These are phyloP conservation scores for Hemicordylus capensis DNA, from an alignment of 2,113 vertebrate genomes.

Conservation along the genomic window DNA sequence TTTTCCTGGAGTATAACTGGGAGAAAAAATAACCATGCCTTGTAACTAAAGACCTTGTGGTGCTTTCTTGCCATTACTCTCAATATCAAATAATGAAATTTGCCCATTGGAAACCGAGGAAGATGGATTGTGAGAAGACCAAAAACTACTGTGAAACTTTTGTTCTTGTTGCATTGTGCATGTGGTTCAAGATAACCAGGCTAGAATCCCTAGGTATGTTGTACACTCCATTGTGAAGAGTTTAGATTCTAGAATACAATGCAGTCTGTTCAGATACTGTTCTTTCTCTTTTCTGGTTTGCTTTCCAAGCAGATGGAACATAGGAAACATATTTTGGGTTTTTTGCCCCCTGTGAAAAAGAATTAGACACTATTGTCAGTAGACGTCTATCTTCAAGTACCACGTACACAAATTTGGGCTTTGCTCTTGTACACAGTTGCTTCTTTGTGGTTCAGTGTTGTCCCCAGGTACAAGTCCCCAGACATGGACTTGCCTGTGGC, in stretches of 20 bases:
- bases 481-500: slow-evolving; percentile 58
- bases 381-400: slow-evolving; percentile 35
- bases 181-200: neutral
- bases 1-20: too few species aligned
- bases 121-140: neutral
- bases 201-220: neutral
- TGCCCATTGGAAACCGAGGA: neutral
- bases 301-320: slow-evolving; percentile 29
- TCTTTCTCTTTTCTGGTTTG: neutral
- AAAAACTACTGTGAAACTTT: neutral
- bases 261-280: neutral
- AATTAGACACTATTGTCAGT: slow-evolving; percentile 31
- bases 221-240: neutral
- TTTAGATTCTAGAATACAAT: slow-evolving; percentile 1
- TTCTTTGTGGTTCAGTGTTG: slow-evolving; percentile 36
- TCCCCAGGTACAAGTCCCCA: slow-evolving; percentile 48
- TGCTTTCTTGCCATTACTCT: neutral
- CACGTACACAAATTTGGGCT: slow-evolving; percentile 34
- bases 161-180: neutral
- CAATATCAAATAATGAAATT: too few species aligned
- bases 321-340: slow-evolving; percentile 18
- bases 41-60: too few species aligned
- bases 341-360: slow-evolving; percentile 39
- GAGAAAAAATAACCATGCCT: too few species aligned
- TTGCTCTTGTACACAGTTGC: slow-evolving; percentile 27